Base-by-base conservation (phyloP, 2,113 vertebrate genomes). In the Microtus pennsylvanicus region DNA sequence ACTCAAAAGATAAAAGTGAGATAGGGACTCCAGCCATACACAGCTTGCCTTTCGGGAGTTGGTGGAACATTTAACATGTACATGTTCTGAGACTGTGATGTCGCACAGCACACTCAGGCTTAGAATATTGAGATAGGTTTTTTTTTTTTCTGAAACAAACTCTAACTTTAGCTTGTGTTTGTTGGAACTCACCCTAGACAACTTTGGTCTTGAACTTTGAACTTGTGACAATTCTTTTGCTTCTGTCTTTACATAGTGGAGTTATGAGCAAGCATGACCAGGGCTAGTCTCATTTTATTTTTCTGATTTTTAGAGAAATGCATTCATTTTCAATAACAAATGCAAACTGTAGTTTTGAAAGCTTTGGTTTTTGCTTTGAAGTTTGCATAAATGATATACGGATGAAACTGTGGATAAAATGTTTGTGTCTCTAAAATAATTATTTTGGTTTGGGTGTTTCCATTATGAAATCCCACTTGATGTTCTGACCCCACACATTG, bases 401-500 rank as follows among this genome's bases (percentile, higher is more conserved):
- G 28, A 47, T 65, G 75, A 92, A 93, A 52, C 33, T 61, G 63
- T 14, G 24, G 33, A 50, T 70, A 35, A 33, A 65, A 70, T 58
- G 38, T 58, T 61, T 87, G 76, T 78, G 50, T 86, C 28, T 67
- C 24, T 63, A 72, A 67, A 65, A 67, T 72, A 58, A 63, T 28
- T 63, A 50, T 14, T 42, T 33, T 45, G 52, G 47, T 42, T 55
- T 47, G 10, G 21, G 2, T 17, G 2, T n/a, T 77, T 74, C 45
- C n/a, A 26, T 67, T 50, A 24, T 69, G 50, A 77, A 83, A 65
- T 45, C 12, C 38, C 38, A n/a, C 58, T 35, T 35, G 24, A 52
- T 69, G 61, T 10, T 33, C 24, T 33, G 0, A 38, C 21, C 1
- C 9, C 0, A 8, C 3, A 10, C 24, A 3, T 1, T 24, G 17